Base-by-base conservation (phyloP, 2,888 invertebrate genomes). In the Antitype chi region DNA sequence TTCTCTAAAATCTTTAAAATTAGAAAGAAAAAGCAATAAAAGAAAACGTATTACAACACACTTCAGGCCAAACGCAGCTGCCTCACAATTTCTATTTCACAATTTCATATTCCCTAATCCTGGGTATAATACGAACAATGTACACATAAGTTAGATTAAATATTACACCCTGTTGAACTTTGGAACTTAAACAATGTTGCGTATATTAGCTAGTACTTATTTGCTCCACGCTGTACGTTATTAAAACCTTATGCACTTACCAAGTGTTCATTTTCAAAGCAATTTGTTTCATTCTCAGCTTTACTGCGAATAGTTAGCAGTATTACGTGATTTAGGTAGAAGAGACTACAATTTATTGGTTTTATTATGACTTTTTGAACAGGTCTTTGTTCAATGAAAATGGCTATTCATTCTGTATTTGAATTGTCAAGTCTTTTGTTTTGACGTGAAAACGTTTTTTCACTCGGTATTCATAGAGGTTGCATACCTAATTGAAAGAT, bases 201-300 rank as follows among this genome's bases (percentile, higher is more conserved):
- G 80, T 83, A 71, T 79, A 86, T 83, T 86, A 84, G 66, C 78
- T 78, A 60, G 70, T 66, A 74, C 73, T 83, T 86, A 86, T 84
- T 86, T 86, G 74, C 71, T 80, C 71, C 28, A 9, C 57, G 17
- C 7, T 75, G 74, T 70, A 60, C 66, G 67, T 66, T 86, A 84
- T 83, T 84, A 84, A 84, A 84, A 80, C 76, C 74, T 55, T 79
- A 80, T 84, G 86, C 84, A 84, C 69, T 86, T 79, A 60, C 68
- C 28, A 73, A 76, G 69, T 73, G 76, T 59, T 84, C 55, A 84
- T 86, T 82, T 62, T 63, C 49, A 79, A 85, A 79, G 60, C 53
- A 79, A 86, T 83, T 75, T 73, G 70, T 64, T 68, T 67, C 7
- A n/a, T n/a, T 15, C 53, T 68, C 25, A n/a, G 64, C 74, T 71